Conservation (phyloP, 2,113 vertebrate genomes). For the Alexandromys fortis region DNA sequence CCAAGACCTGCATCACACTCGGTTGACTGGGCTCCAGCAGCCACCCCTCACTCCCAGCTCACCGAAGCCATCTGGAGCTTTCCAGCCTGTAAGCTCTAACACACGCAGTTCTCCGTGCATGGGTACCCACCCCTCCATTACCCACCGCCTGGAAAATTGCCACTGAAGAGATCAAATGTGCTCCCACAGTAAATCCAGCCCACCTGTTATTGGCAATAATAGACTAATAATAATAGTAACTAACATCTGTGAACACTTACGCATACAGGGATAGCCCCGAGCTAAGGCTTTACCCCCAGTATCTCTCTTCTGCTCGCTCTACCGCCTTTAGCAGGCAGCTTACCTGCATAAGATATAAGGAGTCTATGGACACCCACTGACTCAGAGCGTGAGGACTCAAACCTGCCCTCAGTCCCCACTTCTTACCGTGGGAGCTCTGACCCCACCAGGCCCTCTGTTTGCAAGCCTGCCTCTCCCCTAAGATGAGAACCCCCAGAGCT, state of each 20-base stretch:
- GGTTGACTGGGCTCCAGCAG: not conserved
- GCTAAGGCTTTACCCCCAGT: not conserved
- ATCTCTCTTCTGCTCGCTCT: constrained; percentile 16
- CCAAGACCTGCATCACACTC: not conserved
- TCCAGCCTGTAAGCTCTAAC: not conserved
- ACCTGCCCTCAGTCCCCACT: not conserved
- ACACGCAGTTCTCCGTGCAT: not conserved
- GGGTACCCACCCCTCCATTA: not conserved
- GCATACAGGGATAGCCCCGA: constrained; percentile 1
- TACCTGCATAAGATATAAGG: not conserved
- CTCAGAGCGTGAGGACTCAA: not conserved
- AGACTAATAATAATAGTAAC: constrained; percentile 55
- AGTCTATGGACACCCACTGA: not conserved
- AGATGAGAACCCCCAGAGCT: not conserved
- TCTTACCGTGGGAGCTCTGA: not conserved
- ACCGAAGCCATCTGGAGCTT: not conserved
- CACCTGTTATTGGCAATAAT: constrained; percentile 57
- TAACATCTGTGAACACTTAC: constrained; percentile 10
- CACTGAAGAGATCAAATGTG: constrained; percentile 13
- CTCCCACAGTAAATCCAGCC: constrained; percentile 19
- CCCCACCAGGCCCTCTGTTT: not conserved
- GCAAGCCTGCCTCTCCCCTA: not conserved
- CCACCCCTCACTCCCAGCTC: not conserved
- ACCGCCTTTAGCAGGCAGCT: not conserved
- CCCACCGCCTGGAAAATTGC: constrained; percentile 33